Evolutionary conservation across 2,888 invertebrate species (phyloP), one percentile per base, ranked within the genome.

Genomic region (Neocrepidodera transversa): DNA sequence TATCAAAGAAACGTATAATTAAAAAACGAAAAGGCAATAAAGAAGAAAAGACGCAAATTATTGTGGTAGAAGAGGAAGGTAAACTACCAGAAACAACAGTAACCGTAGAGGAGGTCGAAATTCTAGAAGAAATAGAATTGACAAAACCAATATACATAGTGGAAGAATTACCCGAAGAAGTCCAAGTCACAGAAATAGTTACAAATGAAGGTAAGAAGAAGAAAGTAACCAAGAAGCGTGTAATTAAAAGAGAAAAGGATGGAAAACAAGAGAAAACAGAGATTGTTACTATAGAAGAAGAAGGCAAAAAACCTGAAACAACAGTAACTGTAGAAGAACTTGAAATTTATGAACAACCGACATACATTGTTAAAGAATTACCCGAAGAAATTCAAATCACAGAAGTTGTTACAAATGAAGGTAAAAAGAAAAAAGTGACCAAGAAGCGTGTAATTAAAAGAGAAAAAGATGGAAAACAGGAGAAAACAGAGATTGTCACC

Each of bases 191-290:
- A 26, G 71, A 76, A 3, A 49, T 66, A 30, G 63, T 69, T 16
- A 52, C 52, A 3, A 57, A 58, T 8, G 64, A 67, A 28, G 68
- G 68, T n/a, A 76, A 59, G 77, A 79, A 71, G 14, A 80, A 7
- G 82, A 42, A 50, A 11, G 78, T 79, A 42, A 75, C 80, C 1
- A 81, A 80, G 58, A 81, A 80, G 43, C 78, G 76, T 8, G 65
- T 74, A 0, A 68, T 72, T 1, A 74, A 69, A 51, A 75, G 73
- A 55, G 57, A 49, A 18, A 73, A 74, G 17, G 79, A 77, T 2
- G 53, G 48, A 13, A 59, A 59, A 10, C 71, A 76, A 64, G 74
- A 73, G 52, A 68, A 63, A 30, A 76, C 76, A 0, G 59, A 75
- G 20, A 70, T 70, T 10, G 66, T 69, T 23, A 68, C 67, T 0